Evolutionary conservation across 2,888 invertebrate genomes (phyloP).

Genomic region (Eulithis testata): DNA sequence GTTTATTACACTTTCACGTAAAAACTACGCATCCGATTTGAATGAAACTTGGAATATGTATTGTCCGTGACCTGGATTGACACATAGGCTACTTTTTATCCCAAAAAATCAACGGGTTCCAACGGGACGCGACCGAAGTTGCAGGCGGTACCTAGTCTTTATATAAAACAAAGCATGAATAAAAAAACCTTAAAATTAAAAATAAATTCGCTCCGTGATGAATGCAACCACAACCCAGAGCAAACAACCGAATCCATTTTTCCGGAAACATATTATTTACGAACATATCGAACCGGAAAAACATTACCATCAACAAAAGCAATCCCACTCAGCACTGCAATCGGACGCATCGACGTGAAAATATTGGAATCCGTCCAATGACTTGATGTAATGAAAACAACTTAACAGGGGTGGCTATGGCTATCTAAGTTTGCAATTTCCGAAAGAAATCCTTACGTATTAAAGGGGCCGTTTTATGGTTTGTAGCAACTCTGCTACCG

Average conservation of each 20-base stretch:
- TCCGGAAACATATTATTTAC: slow-evolving; percentile 38
- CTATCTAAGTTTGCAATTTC: slow-evolving; percentile 74
- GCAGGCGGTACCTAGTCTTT: no score
- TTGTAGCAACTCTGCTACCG: slow-evolving; percentile 1
- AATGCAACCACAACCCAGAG: slow-evolving; percentile 23
- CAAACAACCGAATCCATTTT: slow-evolving; percentile 27
- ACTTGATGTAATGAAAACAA: slow-evolving; percentile 80
- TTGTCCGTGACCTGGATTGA: no score
- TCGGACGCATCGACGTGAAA: slow-evolving; percentile 73
- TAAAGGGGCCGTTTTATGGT: slow-evolving; percentile 52
- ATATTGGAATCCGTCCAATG: slow-evolving; percentile 81
- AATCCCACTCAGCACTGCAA: slow-evolving; percentile 64
- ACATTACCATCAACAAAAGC: slow-evolving; percentile 64
- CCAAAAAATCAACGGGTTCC: no score
- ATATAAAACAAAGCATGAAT: no score
- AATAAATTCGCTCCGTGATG: slow-evolving; percentile 4
- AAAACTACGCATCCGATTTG: no score
- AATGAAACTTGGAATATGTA: no score
- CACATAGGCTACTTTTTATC: no score
- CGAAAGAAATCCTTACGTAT: slow-evolving; percentile 74
- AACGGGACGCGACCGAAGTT: no score
- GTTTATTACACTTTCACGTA: no score
- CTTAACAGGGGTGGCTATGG: slow-evolving; percentile 61
- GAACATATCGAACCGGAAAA: slow-evolving; percentile 46
- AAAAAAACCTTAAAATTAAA: neutral